Conservation (phyloP, 2,888 invertebrate genomes). For the Spilarctia lutea region DNA sequence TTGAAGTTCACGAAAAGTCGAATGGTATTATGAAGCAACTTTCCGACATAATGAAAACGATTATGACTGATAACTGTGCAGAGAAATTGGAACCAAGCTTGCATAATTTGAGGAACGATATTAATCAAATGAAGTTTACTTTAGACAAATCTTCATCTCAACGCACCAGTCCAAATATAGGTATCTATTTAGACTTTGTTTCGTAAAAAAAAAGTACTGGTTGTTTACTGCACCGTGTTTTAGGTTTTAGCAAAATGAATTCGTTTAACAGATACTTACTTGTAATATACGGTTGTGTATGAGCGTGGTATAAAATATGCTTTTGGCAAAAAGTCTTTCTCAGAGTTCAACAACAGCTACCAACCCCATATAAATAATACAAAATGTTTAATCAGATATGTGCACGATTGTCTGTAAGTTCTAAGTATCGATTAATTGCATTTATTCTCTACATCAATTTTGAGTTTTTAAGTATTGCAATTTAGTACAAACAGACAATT, state of each 20-base stretch:
- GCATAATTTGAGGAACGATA: constrained; percentile 61
- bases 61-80: constrained; percentile 50
- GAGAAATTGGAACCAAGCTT: constrained; percentile 63
- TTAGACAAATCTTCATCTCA: constrained; percentile 55
- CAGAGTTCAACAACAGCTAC: too few relatives aligned
- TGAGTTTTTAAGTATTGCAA: neutral
- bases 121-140: constrained; percentile 64
- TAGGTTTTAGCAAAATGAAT: neutral
- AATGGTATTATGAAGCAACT: constrained; percentile 73
- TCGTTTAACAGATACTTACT: neutral
- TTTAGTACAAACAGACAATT: neutral
- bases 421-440: neutral
- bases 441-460: neutral
- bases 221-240: neutral
- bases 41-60: constrained; percentile 59
- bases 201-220: neutral
- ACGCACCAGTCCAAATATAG: constrained; percentile 19
- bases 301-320: too few relatives aligned
- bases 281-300: neutral
- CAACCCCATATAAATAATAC: too few relatives aligned
- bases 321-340: too few relatives aligned
- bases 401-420: too few relatives aligned
- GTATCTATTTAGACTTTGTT: constrained; percentile 27
- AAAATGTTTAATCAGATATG: too few relatives aligned
- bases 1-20: constrained; percentile 80